Conservation (phyloP, 2,888 invertebrate genomes). For the Epistrophe eligans region DNA sequence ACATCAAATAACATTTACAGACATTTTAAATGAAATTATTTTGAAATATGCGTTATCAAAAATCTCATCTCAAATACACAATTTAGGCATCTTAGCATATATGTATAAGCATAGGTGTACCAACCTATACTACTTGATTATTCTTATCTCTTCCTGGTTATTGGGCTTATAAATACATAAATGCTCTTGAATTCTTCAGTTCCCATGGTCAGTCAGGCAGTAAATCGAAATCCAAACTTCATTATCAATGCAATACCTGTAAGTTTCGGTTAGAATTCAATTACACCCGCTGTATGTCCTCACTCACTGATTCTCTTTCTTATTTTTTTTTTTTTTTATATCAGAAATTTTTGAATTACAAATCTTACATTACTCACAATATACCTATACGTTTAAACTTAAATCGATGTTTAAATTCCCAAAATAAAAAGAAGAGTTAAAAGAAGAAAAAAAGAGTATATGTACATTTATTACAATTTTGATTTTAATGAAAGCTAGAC, state of each 20-base stretch:
- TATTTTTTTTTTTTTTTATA: background rate
- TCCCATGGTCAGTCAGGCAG: constrained; percentile 47
- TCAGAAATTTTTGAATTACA: background rate
- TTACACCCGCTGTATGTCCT: background rate
- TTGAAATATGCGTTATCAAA: too few species aligned
- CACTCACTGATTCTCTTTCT: background rate
- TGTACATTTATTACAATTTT: background rate
- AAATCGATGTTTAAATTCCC: constrained; percentile 4
- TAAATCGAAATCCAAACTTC: constrained; percentile 56
- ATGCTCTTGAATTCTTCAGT: constrained; percentile 23
- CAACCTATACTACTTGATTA: background rate
- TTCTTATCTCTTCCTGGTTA: background rate
- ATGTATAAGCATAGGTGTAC: too few species aligned
- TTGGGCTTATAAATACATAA: background rate
- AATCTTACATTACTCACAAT: background rate
- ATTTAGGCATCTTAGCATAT: too few species aligned
- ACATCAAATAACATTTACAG: too few species aligned
- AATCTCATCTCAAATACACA: too few species aligned
- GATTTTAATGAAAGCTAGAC: background rate
- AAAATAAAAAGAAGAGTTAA: constrained; percentile 8
- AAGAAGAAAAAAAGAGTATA: background rate
- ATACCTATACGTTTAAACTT: background rate
- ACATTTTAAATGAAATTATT: too few species aligned
- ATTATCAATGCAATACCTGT: constrained; percentile 70
- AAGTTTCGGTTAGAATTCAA: constrained; percentile 44